Evolutionary conservation across 2,888 invertebrate species (phyloP).

Genomic region (Polydesmus complanatus): DNA sequence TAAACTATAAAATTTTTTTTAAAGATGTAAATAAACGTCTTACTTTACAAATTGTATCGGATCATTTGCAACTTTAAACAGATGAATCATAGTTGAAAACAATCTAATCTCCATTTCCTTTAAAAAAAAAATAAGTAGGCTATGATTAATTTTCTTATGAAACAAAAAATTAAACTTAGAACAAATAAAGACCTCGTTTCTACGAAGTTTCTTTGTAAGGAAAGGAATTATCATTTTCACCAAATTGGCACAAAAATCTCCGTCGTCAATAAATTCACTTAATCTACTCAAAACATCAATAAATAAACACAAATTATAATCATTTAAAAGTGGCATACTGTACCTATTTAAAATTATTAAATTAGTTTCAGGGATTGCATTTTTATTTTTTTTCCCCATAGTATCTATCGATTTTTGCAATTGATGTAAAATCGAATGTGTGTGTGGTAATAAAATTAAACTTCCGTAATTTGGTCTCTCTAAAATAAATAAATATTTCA

Average conservation of each 20-base stretch:
- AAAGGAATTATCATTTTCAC: conserved; percentile 10
- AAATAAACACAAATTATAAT: neutral
- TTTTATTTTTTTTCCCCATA: neutral
- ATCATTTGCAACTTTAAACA: neutral
- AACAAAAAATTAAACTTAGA: neutral
- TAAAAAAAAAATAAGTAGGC: neutral
- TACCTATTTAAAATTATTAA: conserved; percentile 11
- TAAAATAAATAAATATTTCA: neutral
- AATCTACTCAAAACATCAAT: conserved; percentile 5
- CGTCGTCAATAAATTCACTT: conserved; percentile 14
- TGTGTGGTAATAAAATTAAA: conserved; percentile 55
- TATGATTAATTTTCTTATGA: neutral
- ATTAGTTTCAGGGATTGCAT: neutral
- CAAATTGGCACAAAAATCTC: conserved; percentile 1
- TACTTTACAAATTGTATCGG: neutral
- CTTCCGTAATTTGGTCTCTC: conserved; percentile 53
- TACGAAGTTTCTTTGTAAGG: neutral
- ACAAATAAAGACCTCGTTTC: conserved; percentile 2
- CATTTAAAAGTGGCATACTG: neutral
- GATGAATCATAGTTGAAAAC: neutral
- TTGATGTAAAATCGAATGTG: conserved; percentile 47
- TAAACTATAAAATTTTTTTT: neutral
- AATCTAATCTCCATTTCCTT: neutral
- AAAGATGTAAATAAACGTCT: neutral
- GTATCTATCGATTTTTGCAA: conserved; percentile 9